Base-by-base conservation (phyloP, 1,140 invertebrate genomes). In the Bombyx mori region DNA sequence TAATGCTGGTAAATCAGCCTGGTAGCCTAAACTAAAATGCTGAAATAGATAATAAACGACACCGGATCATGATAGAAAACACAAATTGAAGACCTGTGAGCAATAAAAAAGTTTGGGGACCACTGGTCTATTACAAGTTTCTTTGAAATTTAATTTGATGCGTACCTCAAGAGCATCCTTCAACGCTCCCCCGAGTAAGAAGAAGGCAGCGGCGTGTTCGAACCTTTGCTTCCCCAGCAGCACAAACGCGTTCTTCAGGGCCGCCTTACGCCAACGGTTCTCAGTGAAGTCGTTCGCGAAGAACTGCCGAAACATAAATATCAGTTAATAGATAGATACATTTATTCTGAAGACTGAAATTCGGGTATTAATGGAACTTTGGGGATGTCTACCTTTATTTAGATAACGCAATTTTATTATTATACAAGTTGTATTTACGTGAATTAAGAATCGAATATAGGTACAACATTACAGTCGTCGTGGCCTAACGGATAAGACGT, bases 211-310 rank as follows among this genome's bases (percentile, higher is more conserved):
- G n/a, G 97, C 94, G 79, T 98, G 93, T 50, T 96, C 94, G 79
- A 99, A 99, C 52, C 97, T 88, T 82, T 99, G 98, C 79, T 97
- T 98, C 1, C 98, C 97, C 7, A 99, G 89, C 10, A 99, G 86
- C 6, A 96, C 96, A 81, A 98, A 99, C 0, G 98, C 98, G 87
- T 99, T 99, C 89, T 99, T 99, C 26, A 99, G 78, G 0, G 98
- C 98, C 5, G 97, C 97, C 79, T 98, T 99, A 7, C 97, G 91
- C 97, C 98, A 99, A 56, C 97, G 88, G 73, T 98, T 95, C 82
- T 98, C 93, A 2, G 88, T 86, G 75, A 99, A 99, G 77, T 99
- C 97, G 77, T 99, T 97, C 7, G 94, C 88, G 81, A 99, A 99
- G 87, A 99, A 99, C 74, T 88, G 65, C 45, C 26, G 26, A 35